phyloP scores from a whole-genome alignment of 2,888 invertebrate species.

The Congeria kusceri region DNA sequence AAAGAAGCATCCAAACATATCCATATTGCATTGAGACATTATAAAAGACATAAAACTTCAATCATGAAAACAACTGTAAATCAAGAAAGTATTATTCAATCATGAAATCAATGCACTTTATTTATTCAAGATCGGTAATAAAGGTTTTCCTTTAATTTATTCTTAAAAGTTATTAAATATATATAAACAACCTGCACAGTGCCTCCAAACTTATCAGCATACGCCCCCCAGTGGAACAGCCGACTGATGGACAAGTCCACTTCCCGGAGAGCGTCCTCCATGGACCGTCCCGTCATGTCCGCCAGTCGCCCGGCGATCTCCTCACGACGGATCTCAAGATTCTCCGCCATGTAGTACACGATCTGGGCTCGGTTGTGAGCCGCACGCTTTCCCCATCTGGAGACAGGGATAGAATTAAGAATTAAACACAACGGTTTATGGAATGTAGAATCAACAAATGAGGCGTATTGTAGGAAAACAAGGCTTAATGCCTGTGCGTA shows the following conservation, averaged over 20 bases:
- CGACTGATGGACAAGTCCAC: slow-evolving; percentile 83
- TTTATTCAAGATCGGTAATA: too few relatives aligned
- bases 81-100: too few relatives aligned
- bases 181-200: slow-evolving; percentile 84
- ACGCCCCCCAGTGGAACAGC: slow-evolving; percentile 85
- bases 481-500: too few relatives aligned
- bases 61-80: too few relatives aligned
- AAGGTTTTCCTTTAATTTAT: too few relatives aligned
- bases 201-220: slow-evolving; percentile 85
- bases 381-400: slow-evolving; percentile 84
- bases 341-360: slow-evolving; percentile 86
- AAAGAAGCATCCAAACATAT: too few relatives aligned
- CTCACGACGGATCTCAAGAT: slow-evolving; percentile 82
- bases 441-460: too few relatives aligned
- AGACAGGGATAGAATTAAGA: background rate
- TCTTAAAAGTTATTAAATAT: slow-evolving; percentile 20
- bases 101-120: too few relatives aligned
- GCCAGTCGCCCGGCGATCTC: slow-evolving; percentile 81
- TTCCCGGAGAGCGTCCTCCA: slow-evolving; percentile 76
- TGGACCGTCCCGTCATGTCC: slow-evolving; percentile 78
- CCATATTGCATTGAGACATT: too few relatives aligned
- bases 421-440: background rate
- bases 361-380: slow-evolving; percentile 86
- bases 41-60: too few relatives aligned
- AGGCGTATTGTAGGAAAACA: too few relatives aligned